These are phyloP conservation scores for Silurus lanzhouensis DNA, from an alignment of 2,797 vertebrate genomes.

Conservation along the genomic window DNA sequence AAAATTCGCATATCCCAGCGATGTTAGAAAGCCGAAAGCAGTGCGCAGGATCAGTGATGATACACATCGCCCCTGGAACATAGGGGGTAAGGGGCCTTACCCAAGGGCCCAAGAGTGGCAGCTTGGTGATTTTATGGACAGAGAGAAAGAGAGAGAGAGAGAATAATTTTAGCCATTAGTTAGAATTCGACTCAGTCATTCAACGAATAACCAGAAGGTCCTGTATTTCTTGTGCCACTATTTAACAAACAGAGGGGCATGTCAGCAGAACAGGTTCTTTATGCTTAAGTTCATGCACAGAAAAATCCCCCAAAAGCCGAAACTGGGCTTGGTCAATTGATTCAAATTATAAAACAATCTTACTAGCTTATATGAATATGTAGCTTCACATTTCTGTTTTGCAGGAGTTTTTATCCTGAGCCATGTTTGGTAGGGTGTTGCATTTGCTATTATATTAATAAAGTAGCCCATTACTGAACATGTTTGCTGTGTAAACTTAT, in stretches of 20 bases:
- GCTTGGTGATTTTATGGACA: too few species aligned
- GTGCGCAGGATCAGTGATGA: too few species aligned
- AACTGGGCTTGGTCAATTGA: background rate
- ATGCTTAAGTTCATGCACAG: background rate
- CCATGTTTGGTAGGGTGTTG: background rate
- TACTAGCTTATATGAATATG: background rate
- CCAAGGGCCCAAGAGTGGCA: too few species aligned
- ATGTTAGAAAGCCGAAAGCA: too few species aligned
- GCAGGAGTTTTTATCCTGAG: background rate
- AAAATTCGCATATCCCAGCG: too few species aligned
- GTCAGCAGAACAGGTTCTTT: conserved; percentile 8
- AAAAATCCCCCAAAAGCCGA: background rate
- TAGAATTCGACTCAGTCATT: background rate
- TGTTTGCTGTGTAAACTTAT: conserved; percentile 67
- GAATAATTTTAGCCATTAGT: background rate
- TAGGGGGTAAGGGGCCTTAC: too few species aligned
- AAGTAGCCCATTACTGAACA: background rate
- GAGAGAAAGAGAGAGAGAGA: background rate
- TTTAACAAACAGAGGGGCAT: background rate
- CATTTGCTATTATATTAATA: background rate
- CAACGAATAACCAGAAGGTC: background rate
- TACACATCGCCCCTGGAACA: too few species aligned
- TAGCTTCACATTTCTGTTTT: background rate
- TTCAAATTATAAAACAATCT: background rate
- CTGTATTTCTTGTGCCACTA: conserved; percentile 2